These are phyloP conservation scores for Saguinus imperator DNA, from an alignment of 2,113 vertebrate genomes.

Conservation along the genomic window DNA sequence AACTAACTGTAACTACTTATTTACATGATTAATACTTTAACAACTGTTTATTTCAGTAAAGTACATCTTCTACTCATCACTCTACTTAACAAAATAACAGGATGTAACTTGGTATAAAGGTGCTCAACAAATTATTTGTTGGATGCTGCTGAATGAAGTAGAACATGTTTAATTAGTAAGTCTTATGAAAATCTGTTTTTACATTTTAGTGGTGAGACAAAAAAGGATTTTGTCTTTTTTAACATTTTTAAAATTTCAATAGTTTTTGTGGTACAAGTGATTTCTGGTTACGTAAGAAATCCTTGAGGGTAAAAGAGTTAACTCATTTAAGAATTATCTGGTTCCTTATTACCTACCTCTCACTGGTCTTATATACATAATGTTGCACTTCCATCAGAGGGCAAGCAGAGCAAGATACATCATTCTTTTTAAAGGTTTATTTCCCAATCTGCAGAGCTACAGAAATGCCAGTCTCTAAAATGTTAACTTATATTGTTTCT, in stretches of 20 bases:
- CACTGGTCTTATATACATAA: not conserved
- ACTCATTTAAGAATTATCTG: not conserved
- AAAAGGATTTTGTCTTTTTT: not conserved
- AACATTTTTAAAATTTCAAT: no score
- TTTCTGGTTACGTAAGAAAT: not conserved
- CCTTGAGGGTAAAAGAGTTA: not conserved
- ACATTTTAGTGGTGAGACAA: slow-evolving; percentile 16
- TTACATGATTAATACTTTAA: not conserved
- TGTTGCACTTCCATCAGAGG: not conserved
- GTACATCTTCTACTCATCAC: not conserved
- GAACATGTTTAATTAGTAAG: not conserved
- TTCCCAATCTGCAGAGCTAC: not conserved
- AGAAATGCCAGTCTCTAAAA: not conserved
- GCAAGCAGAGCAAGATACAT: not conserved
- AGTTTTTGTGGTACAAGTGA: no score
- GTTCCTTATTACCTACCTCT: not conserved
- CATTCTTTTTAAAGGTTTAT: not conserved
- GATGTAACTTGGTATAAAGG: not conserved
- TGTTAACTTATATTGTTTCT: not conserved
- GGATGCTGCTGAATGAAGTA: not conserved
- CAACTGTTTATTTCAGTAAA: not conserved
- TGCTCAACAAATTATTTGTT: not conserved
- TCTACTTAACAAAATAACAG: not conserved
- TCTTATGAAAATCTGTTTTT: slow-evolving; percentile 5
- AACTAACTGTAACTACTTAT: not conserved